Percentiles rank a stretch among this genome's conserved stretches.
Conservation (phyloP, 2,888 invertebrate genomes). For the Cistogaster globosa region DNA sequence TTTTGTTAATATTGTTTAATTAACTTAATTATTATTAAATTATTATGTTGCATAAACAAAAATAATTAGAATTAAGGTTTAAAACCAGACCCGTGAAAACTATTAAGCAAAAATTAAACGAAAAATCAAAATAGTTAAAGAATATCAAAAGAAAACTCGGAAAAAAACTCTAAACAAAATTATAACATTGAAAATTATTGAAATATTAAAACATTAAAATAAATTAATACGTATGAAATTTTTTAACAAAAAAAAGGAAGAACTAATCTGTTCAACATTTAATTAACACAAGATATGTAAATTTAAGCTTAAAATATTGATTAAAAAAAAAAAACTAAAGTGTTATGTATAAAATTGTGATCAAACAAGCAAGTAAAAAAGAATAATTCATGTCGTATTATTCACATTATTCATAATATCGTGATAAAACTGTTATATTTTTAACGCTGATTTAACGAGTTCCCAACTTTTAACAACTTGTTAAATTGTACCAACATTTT, state of each 20-base stretch:
- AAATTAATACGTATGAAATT: slow-evolving; percentile 35
- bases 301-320: too few species aligned
- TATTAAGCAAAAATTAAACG: slow-evolving; percentile 33
- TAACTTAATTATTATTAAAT: slow-evolving; percentile 31
- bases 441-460: too few species aligned
- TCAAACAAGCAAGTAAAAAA: too few species aligned
- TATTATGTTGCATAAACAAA: slow-evolving; percentile 36
- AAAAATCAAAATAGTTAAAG: slow-evolving; percentile 29
- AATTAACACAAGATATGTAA: too few species aligned
- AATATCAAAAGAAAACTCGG: slow-evolving; percentile 36
- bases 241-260: background rate
- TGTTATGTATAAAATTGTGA: too few species aligned
- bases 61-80: slow-evolving; percentile 41
- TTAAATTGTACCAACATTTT: too few species aligned
- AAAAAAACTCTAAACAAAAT: slow-evolving; percentile 28
- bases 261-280: slow-evolving; percentile 19
- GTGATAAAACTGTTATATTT: too few species aligned
- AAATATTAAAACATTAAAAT: slow-evolving; percentile 16
- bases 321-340: too few species aligned
- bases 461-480: too few species aligned
- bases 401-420: too few species aligned
- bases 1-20: slow-evolving; percentile 50
- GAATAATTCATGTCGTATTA: too few species aligned
- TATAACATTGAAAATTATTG: too few species aligned
- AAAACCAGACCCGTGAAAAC: slow-evolving; percentile 32